Evolutionary conservation across 2,113 vertebrate genomes (phyloP).

Genomic region (Sitta europaea): DNA sequence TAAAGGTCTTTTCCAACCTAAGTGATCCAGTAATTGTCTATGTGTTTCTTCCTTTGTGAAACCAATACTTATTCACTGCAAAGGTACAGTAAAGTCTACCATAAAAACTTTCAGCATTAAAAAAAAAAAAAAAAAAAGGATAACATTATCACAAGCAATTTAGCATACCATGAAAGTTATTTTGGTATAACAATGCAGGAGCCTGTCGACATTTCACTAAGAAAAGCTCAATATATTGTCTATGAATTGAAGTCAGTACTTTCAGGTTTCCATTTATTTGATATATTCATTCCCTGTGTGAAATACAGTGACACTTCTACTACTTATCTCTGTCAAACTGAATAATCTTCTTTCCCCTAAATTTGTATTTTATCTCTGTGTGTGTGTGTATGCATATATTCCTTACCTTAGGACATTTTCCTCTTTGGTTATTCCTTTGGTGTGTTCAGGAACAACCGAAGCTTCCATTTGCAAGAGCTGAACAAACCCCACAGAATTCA

Average conservation of each 20-base stretch:
- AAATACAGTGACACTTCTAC: background rate
- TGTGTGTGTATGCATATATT: background rate
- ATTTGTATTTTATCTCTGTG: background rate
- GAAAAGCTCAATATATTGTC: background rate
- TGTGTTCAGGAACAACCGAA: background rate
- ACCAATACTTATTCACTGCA: background rate
- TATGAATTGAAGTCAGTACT: background rate
- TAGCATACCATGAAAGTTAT: background rate
- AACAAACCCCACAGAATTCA: slow-evolving; percentile 45
- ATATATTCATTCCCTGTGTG: background rate
- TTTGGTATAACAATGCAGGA: background rate
- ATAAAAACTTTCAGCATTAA: background rate
- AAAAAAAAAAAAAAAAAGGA: background rate
- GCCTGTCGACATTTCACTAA: background rate
- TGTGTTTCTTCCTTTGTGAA: background rate
- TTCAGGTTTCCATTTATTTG: background rate
- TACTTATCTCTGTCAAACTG: background rate
- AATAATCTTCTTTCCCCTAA: background rate
- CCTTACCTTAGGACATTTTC: background rate
- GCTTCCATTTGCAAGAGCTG: slow-evolving; percentile 39
- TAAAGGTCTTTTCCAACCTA: background rate
- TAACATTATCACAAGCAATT: background rate
- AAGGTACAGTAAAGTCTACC: background rate
- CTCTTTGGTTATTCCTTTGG: background rate
- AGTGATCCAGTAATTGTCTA: background rate